Evolutionary conservation across 2,113 vertebrate genomes (phyloP), one percentile per base, ranked within the genome.

Genomic region (Meleagris gallopavo): DNA sequence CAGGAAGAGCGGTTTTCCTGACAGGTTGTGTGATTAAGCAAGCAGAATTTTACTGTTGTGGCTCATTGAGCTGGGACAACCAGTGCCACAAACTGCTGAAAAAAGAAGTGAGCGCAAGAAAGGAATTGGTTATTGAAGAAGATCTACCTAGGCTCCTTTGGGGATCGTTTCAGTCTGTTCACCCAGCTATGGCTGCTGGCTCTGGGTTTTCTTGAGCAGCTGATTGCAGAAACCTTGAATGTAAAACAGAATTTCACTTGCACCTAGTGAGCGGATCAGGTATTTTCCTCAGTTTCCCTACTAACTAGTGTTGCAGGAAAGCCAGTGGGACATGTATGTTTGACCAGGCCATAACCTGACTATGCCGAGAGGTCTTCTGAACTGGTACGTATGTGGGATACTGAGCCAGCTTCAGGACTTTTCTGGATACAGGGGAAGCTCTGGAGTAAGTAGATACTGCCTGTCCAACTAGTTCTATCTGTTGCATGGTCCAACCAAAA

Each of bases 61-160:
- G 27, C 27, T 58, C 36, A 29, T 50, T 30, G 50, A 27, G 15
- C 30, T 8, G 20, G 30, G 41, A 25, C 15, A 8, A 20, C 10
- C 0, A 2, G 34, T 76, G 48, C 40, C 15, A 5, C 18, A 6
- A 25, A 20, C 40, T 2, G 15, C 32, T 55, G 0, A 4, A 40
- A 62, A 54, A 1, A 19, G 18, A 24, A 11, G 9, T 0, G 1
- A 64, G 25, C 34, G 22, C 48, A 43, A 32, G 12, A 70, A 19
- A 41, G 9, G 58, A 50, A 14, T 16, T 2, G 34, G 34, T 25
- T 9, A 5, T 10, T 13, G 57, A 38, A 71, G 40, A 83, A 27
- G 5, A 19, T 48, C 7, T 32, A 13, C 30, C 40, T 6, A 20
- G 70, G 34, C 30, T 19, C 20, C 74, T 74, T 34, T 54, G 11